Base-by-base conservation (phyloP, 2,797 vertebrate species). In the Sardinella longiceps region DNA sequence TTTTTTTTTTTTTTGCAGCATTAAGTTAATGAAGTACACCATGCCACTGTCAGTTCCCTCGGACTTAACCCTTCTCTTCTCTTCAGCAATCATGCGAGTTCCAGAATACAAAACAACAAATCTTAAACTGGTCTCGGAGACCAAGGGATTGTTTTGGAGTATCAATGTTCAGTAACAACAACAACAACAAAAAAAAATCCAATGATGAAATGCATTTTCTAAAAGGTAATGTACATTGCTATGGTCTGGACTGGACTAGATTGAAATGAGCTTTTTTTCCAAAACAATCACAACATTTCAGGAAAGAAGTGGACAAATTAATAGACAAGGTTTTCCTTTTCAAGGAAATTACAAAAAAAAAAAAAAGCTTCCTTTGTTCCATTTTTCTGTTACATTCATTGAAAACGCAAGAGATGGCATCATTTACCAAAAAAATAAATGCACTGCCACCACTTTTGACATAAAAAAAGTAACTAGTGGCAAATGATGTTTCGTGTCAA, bases 1-100 rank as follows among this genome's bases (percentile, higher is more conserved):
- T 91, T 93, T 93, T n/a, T n/a, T n/a, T n/a, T n/a, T n/a, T n/a
- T n/a, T n/a, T 90, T 91, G 93, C 92, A 94, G 93, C 93, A 93
- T 93, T 91, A 43, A 88, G 89, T 92, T 88, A 43, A 83, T 3
- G 89, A 91, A 91, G 87, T 50, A 83, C 51, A 85, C 80, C 46
- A 43, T 37, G 51, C 83, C 56, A 81, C 45, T 7, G 83, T 83
- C 43, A 60, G 70, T 83, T 43, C 82, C 80, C 86, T 86, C 70
- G 83, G 58, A 85, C 84, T 82, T 6, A 43, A 77, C 37, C 23
- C 37, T 77, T 43, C 37, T 39, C 37, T 77, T 43, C 37, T 43
- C 37, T 77, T 77, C 2, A 70, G 66, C 18, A 37, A 70, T 14
- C 66, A 58, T 1, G 0, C 18, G 28, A 5, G 0, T 2, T 53